Conservation (phyloP, 2,888 invertebrate genomes). For the Drosophila putrida region DNA sequence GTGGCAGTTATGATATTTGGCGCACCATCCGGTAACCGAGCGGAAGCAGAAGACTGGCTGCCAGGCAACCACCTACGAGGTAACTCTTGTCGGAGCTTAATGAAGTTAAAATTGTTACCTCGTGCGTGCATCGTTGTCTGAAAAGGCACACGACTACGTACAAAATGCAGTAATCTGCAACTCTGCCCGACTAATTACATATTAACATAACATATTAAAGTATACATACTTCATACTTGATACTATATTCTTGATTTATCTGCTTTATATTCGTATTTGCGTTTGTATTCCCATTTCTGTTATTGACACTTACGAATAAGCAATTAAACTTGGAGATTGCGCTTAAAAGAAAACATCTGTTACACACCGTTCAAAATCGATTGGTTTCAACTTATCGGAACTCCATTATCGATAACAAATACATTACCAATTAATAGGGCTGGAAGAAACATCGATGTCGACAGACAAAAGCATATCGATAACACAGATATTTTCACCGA, state of each 20-base stretch:
- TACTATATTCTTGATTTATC: too few species aligned
- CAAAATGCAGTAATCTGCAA: too few species aligned
- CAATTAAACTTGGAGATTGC: too few species aligned
- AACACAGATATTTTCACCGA: too few species aligned
- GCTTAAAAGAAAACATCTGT: background rate
- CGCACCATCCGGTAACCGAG: constrained; percentile 55
- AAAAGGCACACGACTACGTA: background rate
- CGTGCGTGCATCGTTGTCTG: background rate
- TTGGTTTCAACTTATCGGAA: background rate
- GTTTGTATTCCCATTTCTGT: too few species aligned
- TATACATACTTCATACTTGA: background rate
- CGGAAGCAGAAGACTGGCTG: constrained; percentile 56
- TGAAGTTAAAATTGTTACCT: constrained; percentile 42
- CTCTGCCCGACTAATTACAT: background rate
- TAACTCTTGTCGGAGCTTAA: constrained; percentile 33
- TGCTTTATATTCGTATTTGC: too few species aligned
- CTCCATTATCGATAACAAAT: background rate
- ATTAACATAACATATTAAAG: too few species aligned
- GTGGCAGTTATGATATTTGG: constrained; percentile 66
- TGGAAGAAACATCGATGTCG: too few species aligned
- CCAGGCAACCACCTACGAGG: constrained; percentile 29
- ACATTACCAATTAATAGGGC: too few species aligned
- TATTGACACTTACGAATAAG: too few species aligned
- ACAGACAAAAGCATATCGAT: too few species aligned
- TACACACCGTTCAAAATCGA: background rate